These are phyloP conservation scores for Hetaerina titia DNA, from an alignment of 2,888 invertebrate genomes.

Conservation along the genomic window DNA sequence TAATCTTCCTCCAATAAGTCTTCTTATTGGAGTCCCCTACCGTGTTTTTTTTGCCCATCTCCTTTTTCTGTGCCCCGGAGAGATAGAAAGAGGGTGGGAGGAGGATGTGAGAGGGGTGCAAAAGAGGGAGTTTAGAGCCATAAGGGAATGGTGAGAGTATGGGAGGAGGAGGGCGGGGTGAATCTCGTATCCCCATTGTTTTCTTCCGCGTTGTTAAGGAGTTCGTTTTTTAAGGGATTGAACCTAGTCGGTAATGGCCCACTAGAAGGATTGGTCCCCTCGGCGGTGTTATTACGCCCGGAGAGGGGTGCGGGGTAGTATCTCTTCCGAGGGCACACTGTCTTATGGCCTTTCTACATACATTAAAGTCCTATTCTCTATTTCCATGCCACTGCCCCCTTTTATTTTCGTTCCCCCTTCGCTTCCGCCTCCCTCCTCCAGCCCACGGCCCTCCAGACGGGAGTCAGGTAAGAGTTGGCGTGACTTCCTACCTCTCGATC, in stretches of 20 bases:
- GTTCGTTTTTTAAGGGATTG: background rate
- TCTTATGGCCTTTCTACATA: conserved; percentile 16
- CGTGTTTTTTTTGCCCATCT: background rate
- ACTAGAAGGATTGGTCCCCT: background rate
- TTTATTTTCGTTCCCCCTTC: background rate
- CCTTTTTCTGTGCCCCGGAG: background rate
- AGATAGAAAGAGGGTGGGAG: background rate
- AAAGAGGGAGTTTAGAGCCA: background rate
- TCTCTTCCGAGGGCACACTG: background rate
- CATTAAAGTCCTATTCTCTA: background rate
- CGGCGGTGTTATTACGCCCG: background rate
- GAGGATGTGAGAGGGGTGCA: background rate
- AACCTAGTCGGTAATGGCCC: background rate
- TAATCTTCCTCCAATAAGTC: conserved; percentile 55
- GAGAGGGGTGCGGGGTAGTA: background rate
- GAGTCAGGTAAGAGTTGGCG: background rate
- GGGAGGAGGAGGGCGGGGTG: background rate
- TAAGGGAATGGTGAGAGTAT: background rate
- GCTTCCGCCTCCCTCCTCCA: background rate
- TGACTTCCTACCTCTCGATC: background rate
- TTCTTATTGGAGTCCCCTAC: conserved; percentile 3
- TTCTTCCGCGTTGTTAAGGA: background rate
- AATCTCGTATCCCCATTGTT: background rate
- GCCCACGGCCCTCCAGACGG: background rate
- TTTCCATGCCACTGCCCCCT: background rate